phyloP scores from a whole-genome alignment of 2,113 vertebrate species.

The Heptranchias perlo region DNA sequence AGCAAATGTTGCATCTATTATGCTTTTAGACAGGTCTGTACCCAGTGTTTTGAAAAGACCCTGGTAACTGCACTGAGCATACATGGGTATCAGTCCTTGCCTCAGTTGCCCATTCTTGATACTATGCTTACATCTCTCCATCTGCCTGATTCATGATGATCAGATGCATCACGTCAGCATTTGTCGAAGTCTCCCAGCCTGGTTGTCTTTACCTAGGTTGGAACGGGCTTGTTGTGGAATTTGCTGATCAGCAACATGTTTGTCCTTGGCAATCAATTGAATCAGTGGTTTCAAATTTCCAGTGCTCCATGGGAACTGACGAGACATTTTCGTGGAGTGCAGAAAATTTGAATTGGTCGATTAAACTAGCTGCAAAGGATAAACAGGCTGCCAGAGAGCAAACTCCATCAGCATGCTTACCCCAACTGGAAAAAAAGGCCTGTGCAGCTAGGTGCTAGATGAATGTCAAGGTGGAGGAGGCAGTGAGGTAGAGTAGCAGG shows the following conservation, averaged over 20 bases:
- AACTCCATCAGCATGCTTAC: too few species aligned
- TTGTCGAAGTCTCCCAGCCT: not conserved
- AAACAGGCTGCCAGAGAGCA: not conserved
- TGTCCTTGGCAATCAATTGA: too few species aligned
- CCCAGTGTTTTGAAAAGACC: not conserved
- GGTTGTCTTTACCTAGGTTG: not conserved
- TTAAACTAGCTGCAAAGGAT: not conserved
- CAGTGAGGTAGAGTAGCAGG: not conserved
- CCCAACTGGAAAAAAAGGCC: too few species aligned
- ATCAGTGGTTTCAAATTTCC: not conserved
- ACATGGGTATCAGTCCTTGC: not conserved
- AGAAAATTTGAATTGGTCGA: not conserved
- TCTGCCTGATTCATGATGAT: not conserved
- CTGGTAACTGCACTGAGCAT: not conserved
- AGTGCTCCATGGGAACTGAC: not conserved
- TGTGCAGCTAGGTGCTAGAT: not conserved
- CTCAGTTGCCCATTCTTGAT: not conserved
- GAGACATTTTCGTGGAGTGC: not conserved
- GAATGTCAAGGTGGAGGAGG: not conserved
- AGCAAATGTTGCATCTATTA: not conserved
- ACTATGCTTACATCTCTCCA: not conserved
- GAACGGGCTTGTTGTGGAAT: not conserved
- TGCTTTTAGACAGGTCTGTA: not conserved
- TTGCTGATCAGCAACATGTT: not conserved
- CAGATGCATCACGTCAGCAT: not conserved